These are phyloP conservation scores for Thymelicus acteon DNA, from an alignment of 2,888 invertebrate genomes.

Conservation along the genomic window DNA sequence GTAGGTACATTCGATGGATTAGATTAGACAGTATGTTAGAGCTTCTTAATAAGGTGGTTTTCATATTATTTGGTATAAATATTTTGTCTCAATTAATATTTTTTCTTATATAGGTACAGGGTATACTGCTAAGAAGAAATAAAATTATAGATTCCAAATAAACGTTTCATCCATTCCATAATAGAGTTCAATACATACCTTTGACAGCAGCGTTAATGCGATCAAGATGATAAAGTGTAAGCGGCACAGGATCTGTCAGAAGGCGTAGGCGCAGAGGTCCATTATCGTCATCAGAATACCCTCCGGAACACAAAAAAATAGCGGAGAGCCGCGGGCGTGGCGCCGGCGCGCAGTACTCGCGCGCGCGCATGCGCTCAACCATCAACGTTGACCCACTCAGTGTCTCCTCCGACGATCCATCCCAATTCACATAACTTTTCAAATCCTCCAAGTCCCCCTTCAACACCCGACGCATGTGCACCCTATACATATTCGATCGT, in stretches of 20 bases:
- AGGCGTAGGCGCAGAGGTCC: constrained; percentile 65
- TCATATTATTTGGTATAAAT: too few species aligned
- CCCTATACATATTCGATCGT: constrained; percentile 75
- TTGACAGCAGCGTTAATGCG: constrained; percentile 82
- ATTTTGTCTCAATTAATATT: too few species aligned
- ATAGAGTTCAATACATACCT: constrained; percentile 61
- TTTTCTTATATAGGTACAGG: too few species aligned
- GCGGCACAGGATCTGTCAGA: constrained; percentile 79
- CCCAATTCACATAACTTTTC: constrained; percentile 65
- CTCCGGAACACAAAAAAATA: constrained; percentile 74
- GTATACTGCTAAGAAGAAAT: too few species aligned
- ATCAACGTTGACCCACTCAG: constrained; percentile 73
- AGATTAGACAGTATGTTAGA: too few species aligned
- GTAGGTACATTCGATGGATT: too few species aligned
- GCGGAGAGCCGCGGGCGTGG: constrained; percentile 78
- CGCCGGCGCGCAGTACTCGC: constrained; percentile 71
- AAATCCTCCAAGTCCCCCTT: constrained; percentile 76
- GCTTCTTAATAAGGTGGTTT: too few species aligned
- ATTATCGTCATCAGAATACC: constrained; percentile 57
- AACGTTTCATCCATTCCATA: too few species aligned
- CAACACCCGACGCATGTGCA: constrained; percentile 75
- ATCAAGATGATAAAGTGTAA: constrained; percentile 81
- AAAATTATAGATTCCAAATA: too few species aligned
- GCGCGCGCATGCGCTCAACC: constrained; percentile 66
- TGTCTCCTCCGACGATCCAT: constrained; percentile 61